These are phyloP conservation scores for Rhagium mordax DNA, from an alignment of 2,888 invertebrate species.

Conservation along the genomic window DNA sequence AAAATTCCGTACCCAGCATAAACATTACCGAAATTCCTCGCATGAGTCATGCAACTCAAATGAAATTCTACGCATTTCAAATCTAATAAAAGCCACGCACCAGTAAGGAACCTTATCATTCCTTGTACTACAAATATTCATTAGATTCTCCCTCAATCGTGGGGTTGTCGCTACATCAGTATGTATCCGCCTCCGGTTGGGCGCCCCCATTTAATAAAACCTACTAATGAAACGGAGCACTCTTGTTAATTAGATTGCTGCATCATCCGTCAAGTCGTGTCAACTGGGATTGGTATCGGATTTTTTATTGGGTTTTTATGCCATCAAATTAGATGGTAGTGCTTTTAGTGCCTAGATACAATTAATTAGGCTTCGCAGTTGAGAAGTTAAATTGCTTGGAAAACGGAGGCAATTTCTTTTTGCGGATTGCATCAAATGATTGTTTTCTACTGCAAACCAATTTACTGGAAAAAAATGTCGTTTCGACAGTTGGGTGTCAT, in stretches of 20 bases:
- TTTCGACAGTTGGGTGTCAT: too few relatives aligned
- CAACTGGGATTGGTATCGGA: slow-evolving; percentile 11
- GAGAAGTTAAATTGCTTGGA: too few relatives aligned
- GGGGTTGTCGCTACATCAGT: slow-evolving; percentile 36
- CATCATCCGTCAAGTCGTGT: slow-evolving; percentile 57
- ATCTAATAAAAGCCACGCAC: slow-evolving; percentile 66
- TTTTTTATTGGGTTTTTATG: slow-evolving; percentile 20
- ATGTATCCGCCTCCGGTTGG: slow-evolving; percentile 51
- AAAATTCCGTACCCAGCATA: not conserved
- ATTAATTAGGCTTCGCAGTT: not conserved
- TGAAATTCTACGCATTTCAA: slow-evolving; percentile 49
- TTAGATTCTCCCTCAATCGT: slow-evolving; percentile 57
- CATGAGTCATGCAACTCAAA: slow-evolving; percentile 44
- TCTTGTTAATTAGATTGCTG: slow-evolving; percentile 66
- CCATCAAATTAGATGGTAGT: not conserved
- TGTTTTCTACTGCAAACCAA: too few relatives aligned
- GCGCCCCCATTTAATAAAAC: slow-evolving; percentile 67
- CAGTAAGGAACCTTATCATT: slow-evolving; percentile 66
- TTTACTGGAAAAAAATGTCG: too few relatives aligned
- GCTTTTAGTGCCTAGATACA: not conserved
- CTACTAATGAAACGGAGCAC: slow-evolving; percentile 65
- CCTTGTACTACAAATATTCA: slow-evolving; percentile 67
- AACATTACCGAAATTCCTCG: slow-evolving; percentile 22
- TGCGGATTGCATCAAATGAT: too few relatives aligned
- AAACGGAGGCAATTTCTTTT: too few relatives aligned